These are phyloP conservation scores for Rhynchonema sp. DNA, from an alignment of 2,888 invertebrate species.

Conservation along the genomic window DNA sequence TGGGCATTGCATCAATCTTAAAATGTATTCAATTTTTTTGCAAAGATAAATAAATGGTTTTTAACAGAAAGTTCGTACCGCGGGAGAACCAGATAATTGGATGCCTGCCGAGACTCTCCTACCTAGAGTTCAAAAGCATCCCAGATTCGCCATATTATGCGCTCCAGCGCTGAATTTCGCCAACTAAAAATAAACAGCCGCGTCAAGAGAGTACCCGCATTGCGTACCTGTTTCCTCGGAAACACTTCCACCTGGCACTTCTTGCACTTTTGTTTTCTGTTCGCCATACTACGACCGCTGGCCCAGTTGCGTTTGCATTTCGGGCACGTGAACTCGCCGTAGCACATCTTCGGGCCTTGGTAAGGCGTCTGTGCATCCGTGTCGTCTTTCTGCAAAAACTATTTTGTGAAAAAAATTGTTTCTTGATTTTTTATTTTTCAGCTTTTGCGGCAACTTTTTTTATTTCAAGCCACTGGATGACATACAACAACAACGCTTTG, in stretches of 20 bases:
- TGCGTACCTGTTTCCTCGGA: constrained; percentile 27
- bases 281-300: constrained; percentile 23
- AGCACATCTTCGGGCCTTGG: constrained; percentile 26
- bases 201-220: background rate
- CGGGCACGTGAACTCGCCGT: constrained; percentile 21
- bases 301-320: constrained; percentile 18
- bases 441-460: background rate
- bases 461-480: too few relatives aligned
- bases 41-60: too few relatives aligned
- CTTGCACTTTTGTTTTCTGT: constrained; percentile 25
- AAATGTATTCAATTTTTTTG: too few relatives aligned
- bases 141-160: too few relatives aligned
- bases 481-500: too few relatives aligned
- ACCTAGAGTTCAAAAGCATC: too few relatives aligned
- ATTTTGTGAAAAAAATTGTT: background rate
- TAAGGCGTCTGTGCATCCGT: constrained; percentile 26
- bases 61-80: too few relatives aligned
- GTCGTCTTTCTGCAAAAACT: constrained; percentile 18
- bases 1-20: too few relatives aligned
- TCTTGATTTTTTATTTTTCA: background rate
- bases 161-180: too few relatives aligned
- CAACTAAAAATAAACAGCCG: background rate
- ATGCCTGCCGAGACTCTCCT: too few relatives aligned
- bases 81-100: too few relatives aligned
- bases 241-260: constrained; percentile 25